Base-by-base conservation (phyloP, 2,797 vertebrate species). In the Cygnus olor region DNA sequence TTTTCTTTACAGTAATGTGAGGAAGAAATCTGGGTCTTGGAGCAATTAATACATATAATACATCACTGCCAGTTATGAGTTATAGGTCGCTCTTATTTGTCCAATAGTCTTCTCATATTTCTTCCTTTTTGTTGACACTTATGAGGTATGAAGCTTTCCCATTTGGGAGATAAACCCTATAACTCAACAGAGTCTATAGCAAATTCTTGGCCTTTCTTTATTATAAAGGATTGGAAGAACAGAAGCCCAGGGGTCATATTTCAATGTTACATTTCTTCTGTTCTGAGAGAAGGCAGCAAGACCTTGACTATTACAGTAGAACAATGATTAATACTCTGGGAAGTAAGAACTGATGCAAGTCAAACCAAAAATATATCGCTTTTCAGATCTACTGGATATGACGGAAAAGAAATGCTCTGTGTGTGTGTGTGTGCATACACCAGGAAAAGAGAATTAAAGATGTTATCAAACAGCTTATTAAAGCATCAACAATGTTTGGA, bases 291-390 rank as follows among this genome's bases (percentile, higher is more conserved):
- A 97, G 88, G 71, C 90, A 95, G 87, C 80, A 94, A 88, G 95
- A 97, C 96, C 97, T 98, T 98, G 96, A 97, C 92, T 97, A 63
- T 96, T 97, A 93, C 57, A 94, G 96, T 80, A 80, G 88, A 93
- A 85, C 40, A 36, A 3, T 96, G 95, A 97, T 97, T 96, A 97
- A 97, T 97, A 96, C 92, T 94, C 93, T 85, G 69, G 71, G 80
- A 95, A 95, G 65, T 89, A 91, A 95, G 89, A 97, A 97, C 88
- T 90, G 95, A 96, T 97, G 96, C 71, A 73, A 85, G 81, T 85
- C 94, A 95, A 94, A 94, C 76, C 58, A 81, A 91, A 90, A 97
- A 80, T 63, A 58, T 80, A 95, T 89, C 11, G 85, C 79, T 61
- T 38, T 78, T 96, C 78, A 91, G 92, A 96, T 97, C 89, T 95